phyloP scores from a whole-genome alignment of 2,888 invertebrate species.

The Fragum whitleyi region DNA sequence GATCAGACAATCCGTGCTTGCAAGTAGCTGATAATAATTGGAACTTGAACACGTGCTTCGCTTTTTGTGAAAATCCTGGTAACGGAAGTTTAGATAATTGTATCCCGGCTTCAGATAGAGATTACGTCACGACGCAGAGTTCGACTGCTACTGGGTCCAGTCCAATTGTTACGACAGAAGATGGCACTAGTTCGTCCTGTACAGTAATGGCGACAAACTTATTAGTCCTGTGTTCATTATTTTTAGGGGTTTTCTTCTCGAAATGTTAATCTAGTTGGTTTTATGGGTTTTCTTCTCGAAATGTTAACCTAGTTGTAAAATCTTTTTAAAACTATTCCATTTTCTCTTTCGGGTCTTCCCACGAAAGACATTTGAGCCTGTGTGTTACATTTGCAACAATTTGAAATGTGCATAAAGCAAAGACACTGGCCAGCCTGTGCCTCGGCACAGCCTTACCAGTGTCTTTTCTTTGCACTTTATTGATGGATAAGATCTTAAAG shows the following conservation, averaged over 20 bases:
- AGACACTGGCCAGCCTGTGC: too few species aligned
- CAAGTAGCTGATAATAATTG: constrained; percentile 15
- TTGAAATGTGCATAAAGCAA: too few species aligned
- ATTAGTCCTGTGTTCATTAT: neutral
- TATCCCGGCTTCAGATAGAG: neutral
- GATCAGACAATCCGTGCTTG: neutral
- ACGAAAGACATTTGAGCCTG: too few species aligned
- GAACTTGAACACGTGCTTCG: constrained; percentile 36
- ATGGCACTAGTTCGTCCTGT: neutral
- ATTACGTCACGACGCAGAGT: neutral
- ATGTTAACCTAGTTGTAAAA: too few species aligned
- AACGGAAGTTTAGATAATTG: constrained; percentile 35
- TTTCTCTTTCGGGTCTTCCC: too few species aligned
- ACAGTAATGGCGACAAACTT: neutral
- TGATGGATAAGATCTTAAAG: too few species aligned
- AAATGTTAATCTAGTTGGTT: too few species aligned
- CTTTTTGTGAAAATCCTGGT: constrained; percentile 41
- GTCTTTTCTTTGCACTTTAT: too few species aligned
- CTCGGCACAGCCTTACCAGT: too few species aligned
- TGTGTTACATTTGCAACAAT: too few species aligned
- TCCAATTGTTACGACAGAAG: neutral
- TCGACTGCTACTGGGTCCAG: neutral
- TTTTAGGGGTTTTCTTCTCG: neutral
- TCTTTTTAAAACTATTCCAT: too few species aligned
- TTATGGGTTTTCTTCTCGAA: too few species aligned